Base-by-base conservation (phyloP, 2,113 vertebrate genomes). In the Ondatra zibethicus region DNA sequence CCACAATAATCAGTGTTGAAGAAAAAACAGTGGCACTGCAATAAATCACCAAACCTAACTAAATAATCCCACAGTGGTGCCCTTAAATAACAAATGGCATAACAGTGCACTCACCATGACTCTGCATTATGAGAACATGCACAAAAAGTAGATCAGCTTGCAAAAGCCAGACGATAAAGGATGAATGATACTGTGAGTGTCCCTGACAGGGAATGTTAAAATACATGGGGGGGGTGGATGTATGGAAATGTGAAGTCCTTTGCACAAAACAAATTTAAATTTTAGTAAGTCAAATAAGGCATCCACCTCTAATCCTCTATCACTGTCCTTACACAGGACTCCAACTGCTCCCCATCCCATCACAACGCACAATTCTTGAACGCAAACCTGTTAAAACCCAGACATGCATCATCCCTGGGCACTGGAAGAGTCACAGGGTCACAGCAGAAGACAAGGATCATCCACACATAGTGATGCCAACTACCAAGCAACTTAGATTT, bases 31-130 rank as follows among this genome's bases (percentile, higher is more conserved):
- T 97, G 97, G 92, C 85, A 86, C 66, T 66, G 52, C 9, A 94
- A 73, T 94, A 92, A 95, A 89, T 96, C 63, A 89, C 76, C 92
- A 93, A 93, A 87, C 61, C 63, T 77, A 96, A 96, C 96, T 92
- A 97, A 98, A 95, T 96, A 96, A 96, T 97, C 96, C 97, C 96
- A 93, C 86, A 92, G 91, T 95, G 95, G 63, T 87, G 9, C 45
- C 42, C 85, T 93, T 92, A 91, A 70, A 95, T 31, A 96, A 86
- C 86, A 97, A 93, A 95, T 27, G 72, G 63, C 58, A 36, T 25
- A 95, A 94, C 0, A 86, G 80, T 87, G 61, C 65, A 92, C 55
- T 97, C 94, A 97, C 52, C 65, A 93, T 92, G 95, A 97, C 97
- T 95, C 39, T 96, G 92, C 96, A 96, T 87, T 95, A 96, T 19